Evolutionary conservation across 2,113 vertebrate species (phyloP), one percentile per base, ranked within the genome.

Genomic region (Hippocampus guttulatus): DNA sequence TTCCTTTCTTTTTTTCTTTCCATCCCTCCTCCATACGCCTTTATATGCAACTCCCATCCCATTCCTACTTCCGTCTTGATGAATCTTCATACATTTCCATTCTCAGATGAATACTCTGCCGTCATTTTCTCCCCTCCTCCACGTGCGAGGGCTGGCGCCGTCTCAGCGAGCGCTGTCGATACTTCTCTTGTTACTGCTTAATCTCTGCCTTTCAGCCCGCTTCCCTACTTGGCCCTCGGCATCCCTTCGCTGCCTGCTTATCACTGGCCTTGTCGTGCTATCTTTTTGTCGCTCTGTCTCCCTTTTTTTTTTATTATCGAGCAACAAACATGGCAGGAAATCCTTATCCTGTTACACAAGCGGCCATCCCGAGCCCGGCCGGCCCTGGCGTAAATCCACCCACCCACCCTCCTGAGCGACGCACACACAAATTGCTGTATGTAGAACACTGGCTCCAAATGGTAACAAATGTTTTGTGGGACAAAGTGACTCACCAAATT

Each of bases 331-430:
- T 80, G 74, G 71, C 81, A 87, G 81, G 69, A 82, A 87, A 79
- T 85, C 74, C 72, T 85, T 84, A 80, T 81, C 79, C 74, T 11
- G 33, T 82, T 82, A 84, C 64, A 83, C 79, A 84, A 84, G 40
- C 73, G 27, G 20, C 68, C 64, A 45, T 60, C 68, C 25, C 33
- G 1, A 38, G 33, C 33, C 71, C 72, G 61, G 43, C 23, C 45
- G 70, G 75, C 69, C 61, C n/a, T 20, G n/a, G 40, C 10, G 33
- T 63, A 73, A 63, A 80, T 78, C 68, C 66, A 41, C 33, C 68
- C 66, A 38, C 27, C 60, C 20, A 21, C 62, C 21, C 70, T 64
- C 14, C n/a, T 57, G 73, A 71, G 61, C 64, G 8, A 74, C 61
- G 61, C 71, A 72, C 51, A 70, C 30, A 45, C 62, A 70, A 68